phyloP scores from a whole-genome alignment of 1,140 invertebrate species.

The Dendrolimus kikuchii region DNA sequence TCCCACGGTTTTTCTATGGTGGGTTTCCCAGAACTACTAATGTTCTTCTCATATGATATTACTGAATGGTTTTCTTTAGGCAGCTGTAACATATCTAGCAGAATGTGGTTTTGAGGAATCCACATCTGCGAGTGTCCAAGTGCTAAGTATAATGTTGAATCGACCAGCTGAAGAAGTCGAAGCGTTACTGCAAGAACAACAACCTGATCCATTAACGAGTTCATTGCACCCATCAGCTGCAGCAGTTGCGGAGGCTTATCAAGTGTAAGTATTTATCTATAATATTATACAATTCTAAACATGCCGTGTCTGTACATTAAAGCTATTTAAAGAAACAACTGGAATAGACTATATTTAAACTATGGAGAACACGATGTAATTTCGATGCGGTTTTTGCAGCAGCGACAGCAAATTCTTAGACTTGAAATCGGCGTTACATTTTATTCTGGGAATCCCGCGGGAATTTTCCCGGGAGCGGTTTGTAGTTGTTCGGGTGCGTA shows the following conservation, averaged over 20 bases:
- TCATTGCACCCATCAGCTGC: slow-evolving; percentile 29
- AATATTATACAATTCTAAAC: not conserved
- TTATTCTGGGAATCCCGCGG: no score
- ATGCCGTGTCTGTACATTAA: no score
- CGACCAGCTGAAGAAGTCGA: slow-evolving; percentile 32
- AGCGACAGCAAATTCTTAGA: no score
- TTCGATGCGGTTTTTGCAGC: no score
- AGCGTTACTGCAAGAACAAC: slow-evolving; percentile 27
- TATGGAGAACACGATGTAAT: not conserved
- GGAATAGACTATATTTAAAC: not conserved
- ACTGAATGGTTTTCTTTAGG: slow-evolving; percentile 17
- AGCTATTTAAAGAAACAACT: no score
- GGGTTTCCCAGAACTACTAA: not conserved
- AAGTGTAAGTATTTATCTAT: slow-evolving; percentile 32
- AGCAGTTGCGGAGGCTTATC: slow-evolving; percentile 38
- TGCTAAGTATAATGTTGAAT: slow-evolving; percentile 44
- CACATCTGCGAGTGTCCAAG: slow-evolving; percentile 25
- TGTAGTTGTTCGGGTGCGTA: no score
- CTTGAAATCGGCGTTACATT: no score
- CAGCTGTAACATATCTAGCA: slow-evolving; percentile 43
- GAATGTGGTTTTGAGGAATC: slow-evolving; percentile 58
- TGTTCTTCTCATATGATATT: not conserved
- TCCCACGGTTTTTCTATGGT: no score
- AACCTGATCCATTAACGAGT: slow-evolving; percentile 19
- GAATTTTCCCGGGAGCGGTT: no score